phyloP scores from a whole-genome alignment of 2,113 vertebrate species.

The Grantiella picta region DNA sequence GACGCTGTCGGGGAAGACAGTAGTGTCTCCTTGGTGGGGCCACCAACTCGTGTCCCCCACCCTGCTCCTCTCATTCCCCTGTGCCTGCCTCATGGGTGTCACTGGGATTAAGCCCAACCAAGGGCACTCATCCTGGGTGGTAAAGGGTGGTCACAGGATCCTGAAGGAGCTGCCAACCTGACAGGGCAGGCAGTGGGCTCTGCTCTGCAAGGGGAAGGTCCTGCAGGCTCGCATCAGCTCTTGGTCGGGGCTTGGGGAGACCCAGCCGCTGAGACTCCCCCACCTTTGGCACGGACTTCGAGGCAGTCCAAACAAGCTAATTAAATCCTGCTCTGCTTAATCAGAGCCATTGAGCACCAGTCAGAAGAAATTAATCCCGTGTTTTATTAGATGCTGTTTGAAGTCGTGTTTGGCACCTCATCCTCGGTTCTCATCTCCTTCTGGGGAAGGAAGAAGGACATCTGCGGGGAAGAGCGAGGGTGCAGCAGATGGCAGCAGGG shows the following conservation, averaged over 20 bases:
- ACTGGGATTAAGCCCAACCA: background rate
- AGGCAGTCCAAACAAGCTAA: conserved; percentile 52
- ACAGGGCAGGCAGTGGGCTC: background rate
- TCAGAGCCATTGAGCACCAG: conserved; percentile 61
- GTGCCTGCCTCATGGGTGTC: background rate
- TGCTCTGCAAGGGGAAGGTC: background rate
- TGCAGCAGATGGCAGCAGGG: conserved; percentile 53
- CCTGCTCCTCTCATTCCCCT: background rate
- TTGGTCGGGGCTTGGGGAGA: background rate
- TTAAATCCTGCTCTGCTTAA: conserved; percentile 61
- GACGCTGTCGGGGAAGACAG: background rate
- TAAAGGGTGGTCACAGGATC: background rate
- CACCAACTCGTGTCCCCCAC: background rate
- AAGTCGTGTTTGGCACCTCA: conserved; percentile 48
- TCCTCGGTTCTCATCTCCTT: conserved; percentile 52
- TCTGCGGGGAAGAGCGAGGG: conserved; percentile 55
- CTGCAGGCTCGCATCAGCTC: background rate
- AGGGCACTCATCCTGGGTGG: background rate
- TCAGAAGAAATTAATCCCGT: conserved; percentile 57
- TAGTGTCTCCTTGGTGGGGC: background rate
- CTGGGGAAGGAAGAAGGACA: conserved; percentile 66
- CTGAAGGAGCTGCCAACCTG: background rate
- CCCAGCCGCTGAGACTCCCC: background rate
- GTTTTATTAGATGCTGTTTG: conserved; percentile 60
- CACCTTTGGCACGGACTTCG: background rate